A percentile compares a stretch with the other conserved stretches of the same genome.
phyloP scores from a whole-genome alignment of 2,888 invertebrate genomes.

The Neoascia interrupta region DNA sequence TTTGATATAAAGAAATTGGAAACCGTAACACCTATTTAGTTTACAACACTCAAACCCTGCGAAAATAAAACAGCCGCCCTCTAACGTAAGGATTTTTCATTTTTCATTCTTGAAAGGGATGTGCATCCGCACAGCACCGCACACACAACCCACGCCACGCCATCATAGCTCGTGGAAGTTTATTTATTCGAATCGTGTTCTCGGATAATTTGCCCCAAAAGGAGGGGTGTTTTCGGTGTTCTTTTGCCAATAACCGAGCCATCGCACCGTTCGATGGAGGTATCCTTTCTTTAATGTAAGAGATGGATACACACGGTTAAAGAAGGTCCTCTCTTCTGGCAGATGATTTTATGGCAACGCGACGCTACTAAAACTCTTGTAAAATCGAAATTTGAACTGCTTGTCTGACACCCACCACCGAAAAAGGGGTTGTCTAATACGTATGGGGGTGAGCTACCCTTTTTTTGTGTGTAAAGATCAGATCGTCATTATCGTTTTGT shows the following conservation, averaged over 20 bases:
- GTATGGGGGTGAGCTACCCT: background rate
- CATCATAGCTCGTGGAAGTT: slow-evolving; percentile 32
- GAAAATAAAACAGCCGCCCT: background rate
- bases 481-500: slow-evolving; percentile 64
- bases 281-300: slow-evolving; percentile 13
- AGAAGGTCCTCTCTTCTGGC: slow-evolving; percentile 25
- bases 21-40: slow-evolving; percentile 69
- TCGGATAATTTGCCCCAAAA: slow-evolving; percentile 53
- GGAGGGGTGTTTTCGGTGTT: slow-evolving; percentile 23
- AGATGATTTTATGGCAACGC: slow-evolving; percentile 52
- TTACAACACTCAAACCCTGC: slow-evolving; percentile 52
- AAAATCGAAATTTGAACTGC: slow-evolving; percentile 67
- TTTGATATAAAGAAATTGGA: slow-evolving; percentile 68
- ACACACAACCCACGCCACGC: no score
- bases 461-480: slow-evolving; percentile 25
- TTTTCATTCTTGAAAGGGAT: slow-evolving; percentile 44
- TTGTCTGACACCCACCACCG: slow-evolving; percentile 41
- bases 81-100: slow-evolving; percentile 39
- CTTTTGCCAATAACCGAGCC: slow-evolving; percentile 29
- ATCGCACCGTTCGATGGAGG: slow-evolving; percentile 11
- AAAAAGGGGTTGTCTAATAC: slow-evolving; percentile 12
- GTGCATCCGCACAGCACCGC: slow-evolving; percentile 1
- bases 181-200: slow-evolving; percentile 68
- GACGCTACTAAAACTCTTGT: slow-evolving; percentile 51
- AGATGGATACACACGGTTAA: no score